phyloP scores from a whole-genome alignment of 2,888 invertebrate genomes.

The Drosophila anomalipes region DNA sequence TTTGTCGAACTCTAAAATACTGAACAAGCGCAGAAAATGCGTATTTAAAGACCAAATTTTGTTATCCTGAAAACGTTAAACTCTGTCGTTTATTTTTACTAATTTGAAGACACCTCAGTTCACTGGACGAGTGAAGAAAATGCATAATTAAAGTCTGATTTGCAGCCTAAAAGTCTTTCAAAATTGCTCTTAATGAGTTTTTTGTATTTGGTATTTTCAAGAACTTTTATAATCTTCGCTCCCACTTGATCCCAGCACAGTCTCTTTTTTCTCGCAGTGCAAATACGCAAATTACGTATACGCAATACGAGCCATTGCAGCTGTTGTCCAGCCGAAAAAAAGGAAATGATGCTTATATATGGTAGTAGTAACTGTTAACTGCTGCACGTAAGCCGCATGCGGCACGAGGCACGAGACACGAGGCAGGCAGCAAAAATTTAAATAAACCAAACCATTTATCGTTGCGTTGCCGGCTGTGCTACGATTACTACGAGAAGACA shows the following conservation, averaged over 20 bases:
- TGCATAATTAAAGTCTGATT: background rate
- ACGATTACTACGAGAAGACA: slow-evolving; percentile 55
- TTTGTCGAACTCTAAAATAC: background rate
- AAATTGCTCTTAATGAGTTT: too few relatives aligned
- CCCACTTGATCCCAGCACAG: background rate
- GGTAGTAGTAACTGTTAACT: slow-evolving; percentile 41
- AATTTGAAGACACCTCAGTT: background rate
- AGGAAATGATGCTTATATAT: slow-evolving; percentile 9
- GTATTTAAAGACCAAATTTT: background rate
- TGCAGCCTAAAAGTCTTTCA: background rate
- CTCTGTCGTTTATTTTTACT: too few relatives aligned
- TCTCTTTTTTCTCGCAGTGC: background rate
- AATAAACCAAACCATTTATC: slow-evolving; percentile 80
- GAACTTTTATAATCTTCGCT: background rate
- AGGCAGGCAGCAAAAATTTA: slow-evolving; percentile 58
- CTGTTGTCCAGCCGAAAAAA: slow-evolving; percentile 40
- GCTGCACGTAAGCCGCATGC: slow-evolving; percentile 41
- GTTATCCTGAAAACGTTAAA: background rate
- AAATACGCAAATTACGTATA: slow-evolving; percentile 54
- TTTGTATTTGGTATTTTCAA: background rate
- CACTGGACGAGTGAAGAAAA: background rate
- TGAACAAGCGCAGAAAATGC: background rate
- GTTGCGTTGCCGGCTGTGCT: slow-evolving; percentile 66
- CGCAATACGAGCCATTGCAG: slow-evolving; percentile 52
- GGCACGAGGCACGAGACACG: slow-evolving; percentile 17